A percentile compares a stretch with the other conserved stretches of the same genome.
phyloP scores from a whole-genome alignment of 2,113 vertebrate species.

The Tupaia tana region DNA sequence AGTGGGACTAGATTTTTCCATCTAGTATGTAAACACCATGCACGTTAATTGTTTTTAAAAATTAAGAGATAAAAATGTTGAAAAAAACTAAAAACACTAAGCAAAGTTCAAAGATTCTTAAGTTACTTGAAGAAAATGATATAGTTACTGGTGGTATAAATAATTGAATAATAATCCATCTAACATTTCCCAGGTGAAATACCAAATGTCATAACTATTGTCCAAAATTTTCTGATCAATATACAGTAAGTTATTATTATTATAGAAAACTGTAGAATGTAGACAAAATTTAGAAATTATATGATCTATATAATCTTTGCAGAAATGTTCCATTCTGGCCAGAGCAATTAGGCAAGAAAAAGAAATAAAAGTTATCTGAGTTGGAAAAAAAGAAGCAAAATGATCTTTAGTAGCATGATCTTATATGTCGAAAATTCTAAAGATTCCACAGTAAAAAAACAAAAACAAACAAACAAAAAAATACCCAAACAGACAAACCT shows the following conservation, averaged over 20 bases:
- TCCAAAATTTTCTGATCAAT: neutral
- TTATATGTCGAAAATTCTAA: no score
- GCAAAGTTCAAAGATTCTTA: neutral
- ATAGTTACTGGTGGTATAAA: neutral
- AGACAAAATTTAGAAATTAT: neutral
- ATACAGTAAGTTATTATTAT: neutral
- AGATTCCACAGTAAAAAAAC: neutral
- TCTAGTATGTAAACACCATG: neutral
- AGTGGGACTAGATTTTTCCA: neutral
- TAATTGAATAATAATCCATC: neutral
- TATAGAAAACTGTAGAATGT: constrained; percentile 4
- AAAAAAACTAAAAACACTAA: neutral
- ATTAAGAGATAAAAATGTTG: neutral
- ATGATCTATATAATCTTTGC: neutral
- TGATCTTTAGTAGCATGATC: no score
- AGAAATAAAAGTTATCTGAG: no score
- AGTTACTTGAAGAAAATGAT: neutral
- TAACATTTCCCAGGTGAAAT: neutral
- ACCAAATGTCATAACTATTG: neutral
- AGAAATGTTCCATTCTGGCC: neutral
- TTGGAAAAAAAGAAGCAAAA: no score
- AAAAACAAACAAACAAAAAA: no score
- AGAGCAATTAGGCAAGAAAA: neutral
- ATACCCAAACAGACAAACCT: no score
- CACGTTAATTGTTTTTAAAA: neutral